Percentiles rank a stretch among this genome's conserved stretches.
Conservation (phyloP, 2,113 vertebrate genomes). For the Perca schrenkii region DNA sequence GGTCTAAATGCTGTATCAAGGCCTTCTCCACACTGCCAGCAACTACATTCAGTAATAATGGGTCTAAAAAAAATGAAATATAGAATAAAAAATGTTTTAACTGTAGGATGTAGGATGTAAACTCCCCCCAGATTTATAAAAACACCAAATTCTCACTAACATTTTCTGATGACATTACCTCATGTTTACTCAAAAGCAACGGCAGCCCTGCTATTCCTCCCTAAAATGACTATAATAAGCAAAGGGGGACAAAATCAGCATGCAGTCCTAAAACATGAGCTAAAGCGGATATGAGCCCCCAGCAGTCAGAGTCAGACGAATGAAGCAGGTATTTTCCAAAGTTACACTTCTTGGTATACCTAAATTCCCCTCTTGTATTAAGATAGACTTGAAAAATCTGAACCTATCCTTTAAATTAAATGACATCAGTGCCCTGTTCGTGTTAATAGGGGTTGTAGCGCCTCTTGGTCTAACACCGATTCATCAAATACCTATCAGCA, state of each 20-base stretch:
- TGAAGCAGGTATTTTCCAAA: neutral
- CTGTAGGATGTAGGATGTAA: neutral
- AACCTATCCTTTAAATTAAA: slow-evolving; percentile 16
- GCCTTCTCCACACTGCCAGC: neutral
- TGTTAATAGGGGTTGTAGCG: neutral
- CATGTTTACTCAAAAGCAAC: neutral
- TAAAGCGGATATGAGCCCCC: neutral
- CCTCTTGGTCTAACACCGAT: neutral
- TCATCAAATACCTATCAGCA: slow-evolving; percentile 35
- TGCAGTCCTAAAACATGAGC: neutral
- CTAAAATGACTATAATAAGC: neutral
- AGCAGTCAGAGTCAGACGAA: neutral
- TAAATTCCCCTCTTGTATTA: neutral
- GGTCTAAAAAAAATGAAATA: neutral
- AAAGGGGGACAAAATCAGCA: neutral
- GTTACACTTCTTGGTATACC: neutral
- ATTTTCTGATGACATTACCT: neutral
- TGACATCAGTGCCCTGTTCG: slow-evolving; percentile 4
- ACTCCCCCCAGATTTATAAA: neutral
- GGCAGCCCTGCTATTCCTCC: neutral
- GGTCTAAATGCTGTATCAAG: neutral
- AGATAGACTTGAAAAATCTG: neutral
- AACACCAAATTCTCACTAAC: neutral
- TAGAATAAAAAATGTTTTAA: neutral
- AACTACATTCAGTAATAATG: neutral